Percentiles rank a stretch among this genome's conserved stretches.
Evolutionary conservation across 2,888 invertebrate species (phyloP).

Genomic region (Caenorhabditis sp.): DNA sequence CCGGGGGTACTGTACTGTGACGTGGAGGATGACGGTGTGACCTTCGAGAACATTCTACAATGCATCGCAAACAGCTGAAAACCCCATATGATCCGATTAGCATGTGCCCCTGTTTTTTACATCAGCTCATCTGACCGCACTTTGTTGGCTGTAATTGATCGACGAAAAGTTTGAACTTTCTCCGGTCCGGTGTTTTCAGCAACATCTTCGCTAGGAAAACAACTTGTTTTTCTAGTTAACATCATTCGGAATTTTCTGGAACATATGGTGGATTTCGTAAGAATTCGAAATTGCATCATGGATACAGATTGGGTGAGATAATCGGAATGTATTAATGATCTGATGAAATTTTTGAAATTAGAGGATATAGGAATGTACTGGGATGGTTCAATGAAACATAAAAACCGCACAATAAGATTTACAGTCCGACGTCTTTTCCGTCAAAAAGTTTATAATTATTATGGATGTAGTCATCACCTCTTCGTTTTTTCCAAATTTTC

Average conservation of each 20-base stretch:
- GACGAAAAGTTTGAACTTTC: slow-evolving; percentile 10
- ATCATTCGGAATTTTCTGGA: neutral
- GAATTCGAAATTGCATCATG: slow-evolving; percentile 5
- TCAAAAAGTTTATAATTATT: no score
- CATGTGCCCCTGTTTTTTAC: neutral
- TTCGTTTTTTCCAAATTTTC: no score
- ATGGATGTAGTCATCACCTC: no score
- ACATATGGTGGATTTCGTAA: neutral
- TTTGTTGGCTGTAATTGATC: neutral
- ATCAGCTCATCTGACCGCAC: neutral
- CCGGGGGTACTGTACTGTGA: slow-evolving; percentile 14
- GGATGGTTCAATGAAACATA: no score
- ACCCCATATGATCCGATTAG: slow-evolving; percentile 11
- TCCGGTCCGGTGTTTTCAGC: neutral
- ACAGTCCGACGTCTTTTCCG: no score
- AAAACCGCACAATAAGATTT: no score
- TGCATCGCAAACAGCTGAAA: slow-evolving; percentile 9
- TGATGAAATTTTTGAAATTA: no score
- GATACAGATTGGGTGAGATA: neutral
- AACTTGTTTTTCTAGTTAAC: neutral
- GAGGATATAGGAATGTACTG: no score
- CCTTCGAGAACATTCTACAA: slow-evolving; percentile 2
- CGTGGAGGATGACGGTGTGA: slow-evolving; percentile 8
- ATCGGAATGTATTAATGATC: neutral
- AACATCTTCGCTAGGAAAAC: neutral